These are phyloP conservation scores for Bergia sp. DNA, from an alignment of 92 coral and sea anemone species.

Conservation along the genomic window DNA sequence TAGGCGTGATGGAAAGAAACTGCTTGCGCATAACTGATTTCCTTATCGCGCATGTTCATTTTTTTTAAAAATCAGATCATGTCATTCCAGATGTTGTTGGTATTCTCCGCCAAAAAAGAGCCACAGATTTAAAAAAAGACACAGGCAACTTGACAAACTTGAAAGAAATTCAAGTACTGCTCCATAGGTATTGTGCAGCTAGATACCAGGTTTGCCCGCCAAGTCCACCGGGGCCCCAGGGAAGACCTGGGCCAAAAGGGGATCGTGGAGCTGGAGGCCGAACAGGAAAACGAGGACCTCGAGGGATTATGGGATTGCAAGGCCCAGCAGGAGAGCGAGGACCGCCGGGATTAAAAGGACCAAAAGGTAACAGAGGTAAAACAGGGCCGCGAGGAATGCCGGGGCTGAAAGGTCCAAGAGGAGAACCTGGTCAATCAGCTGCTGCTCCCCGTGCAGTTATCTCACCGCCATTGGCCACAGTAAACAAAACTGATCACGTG, in stretches of 20 bases:
- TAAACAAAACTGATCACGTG: slow-evolving; percentile 32
- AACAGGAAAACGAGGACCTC: too few species aligned
- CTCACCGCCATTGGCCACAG: slow-evolving; percentile 33
- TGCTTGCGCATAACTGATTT: too few species aligned
- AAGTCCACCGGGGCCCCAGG: too few species aligned
- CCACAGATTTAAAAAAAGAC: not conserved
- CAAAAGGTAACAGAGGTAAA: slow-evolving; percentile 25
- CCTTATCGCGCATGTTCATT: not conserved
- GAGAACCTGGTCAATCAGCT: slow-evolving; percentile 37
- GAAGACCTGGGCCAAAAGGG: too few species aligned
- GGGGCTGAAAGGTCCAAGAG: slow-evolving; percentile 44
- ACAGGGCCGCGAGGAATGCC: slow-evolving; percentile 30
- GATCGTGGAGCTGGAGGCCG: too few species aligned
- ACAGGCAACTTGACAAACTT: not conserved
- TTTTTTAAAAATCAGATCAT: not conserved
- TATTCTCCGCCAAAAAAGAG: not conserved
- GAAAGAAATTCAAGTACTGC: not conserved
- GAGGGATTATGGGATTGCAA: not conserved
- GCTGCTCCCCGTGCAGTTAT: slow-evolving; percentile 31
- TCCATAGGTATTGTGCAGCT: not conserved
- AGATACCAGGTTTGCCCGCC: too few species aligned
- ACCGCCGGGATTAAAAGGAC: not conserved
- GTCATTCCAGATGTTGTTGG: not conserved
- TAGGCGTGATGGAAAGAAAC: too few species aligned
- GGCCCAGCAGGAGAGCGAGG: not conserved